These are phyloP conservation scores for Mus caroli DNA, from an alignment of 2,797 vertebrate genomes.

Conservation along the genomic window DNA sequence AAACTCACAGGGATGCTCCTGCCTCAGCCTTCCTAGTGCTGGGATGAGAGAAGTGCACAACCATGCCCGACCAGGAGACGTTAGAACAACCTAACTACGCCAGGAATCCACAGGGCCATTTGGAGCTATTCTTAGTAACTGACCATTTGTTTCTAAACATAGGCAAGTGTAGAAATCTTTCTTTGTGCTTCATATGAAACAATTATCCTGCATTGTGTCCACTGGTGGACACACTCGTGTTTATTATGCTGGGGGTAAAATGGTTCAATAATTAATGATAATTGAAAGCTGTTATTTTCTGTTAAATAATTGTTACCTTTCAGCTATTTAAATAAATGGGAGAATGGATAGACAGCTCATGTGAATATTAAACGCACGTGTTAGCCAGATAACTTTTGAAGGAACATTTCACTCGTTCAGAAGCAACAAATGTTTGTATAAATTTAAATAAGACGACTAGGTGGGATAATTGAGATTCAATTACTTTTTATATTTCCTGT, in stretches of 20 bases:
- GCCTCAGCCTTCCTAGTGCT: not conserved
- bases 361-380: not conserved
- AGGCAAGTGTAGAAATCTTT: conserved; percentile 33
- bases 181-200: conserved; percentile 35
- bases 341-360: conserved; percentile 57
- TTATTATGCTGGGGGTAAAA: conserved; percentile 42
- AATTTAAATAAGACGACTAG: conserved; percentile 72
- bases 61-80: not conserved
- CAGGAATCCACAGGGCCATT: not conserved
- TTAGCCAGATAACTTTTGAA: conserved; percentile 68
- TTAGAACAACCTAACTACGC: not conserved
- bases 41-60: not conserved
- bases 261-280: conserved; percentile 50
- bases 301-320: conserved; percentile 65
- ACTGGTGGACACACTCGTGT: not conserved
- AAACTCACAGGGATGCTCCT: not conserved
- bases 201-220: conserved; percentile 24
- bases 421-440: conserved; percentile 65
- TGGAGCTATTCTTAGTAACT: not conserved
- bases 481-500: conserved; percentile 70
- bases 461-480: conserved; percentile 61
- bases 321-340: conserved; percentile 60
- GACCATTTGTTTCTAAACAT: conserved; percentile 36
- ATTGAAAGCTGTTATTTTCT: conserved; percentile 67
- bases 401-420: conserved; percentile 63